phyloP scores from a whole-genome alignment of 2,113 vertebrate genomes.

The Macrotus californicus region DNA sequence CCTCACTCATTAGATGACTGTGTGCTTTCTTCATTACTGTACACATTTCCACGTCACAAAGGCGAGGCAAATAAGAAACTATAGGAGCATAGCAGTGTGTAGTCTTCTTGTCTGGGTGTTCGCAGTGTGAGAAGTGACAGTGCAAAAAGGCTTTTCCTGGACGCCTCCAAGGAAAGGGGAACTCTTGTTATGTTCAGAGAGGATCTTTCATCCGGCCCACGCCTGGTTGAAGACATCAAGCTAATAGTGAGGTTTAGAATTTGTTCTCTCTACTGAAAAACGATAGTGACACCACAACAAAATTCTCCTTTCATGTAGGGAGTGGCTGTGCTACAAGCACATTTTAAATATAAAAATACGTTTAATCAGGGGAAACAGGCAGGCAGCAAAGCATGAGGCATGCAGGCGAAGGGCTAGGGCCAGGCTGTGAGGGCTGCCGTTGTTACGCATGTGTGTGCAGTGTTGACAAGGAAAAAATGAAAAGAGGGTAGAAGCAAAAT shows the following conservation, averaged over 20 bases:
- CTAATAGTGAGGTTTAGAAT: neutral
- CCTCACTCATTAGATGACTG: neutral
- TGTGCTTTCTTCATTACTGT: neutral
- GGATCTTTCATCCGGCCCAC: neutral
- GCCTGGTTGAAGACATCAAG: neutral
- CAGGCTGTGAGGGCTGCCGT: neutral
- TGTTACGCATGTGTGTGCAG: neutral
- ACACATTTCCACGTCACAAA: neutral
- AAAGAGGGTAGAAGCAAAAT: constrained; percentile 5
- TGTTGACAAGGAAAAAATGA: neutral
- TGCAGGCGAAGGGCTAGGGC: neutral
- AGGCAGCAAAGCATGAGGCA: neutral
- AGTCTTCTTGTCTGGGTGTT: neutral
- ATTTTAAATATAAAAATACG: constrained; percentile 39
- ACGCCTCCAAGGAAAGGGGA: neutral
- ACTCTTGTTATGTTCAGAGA: neutral
- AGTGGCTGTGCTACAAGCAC: neutral
- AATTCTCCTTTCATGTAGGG: neutral
- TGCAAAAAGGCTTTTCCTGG: neutral
- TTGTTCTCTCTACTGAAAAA: neutral
- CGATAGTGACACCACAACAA: neutral
- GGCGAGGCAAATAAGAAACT: neutral
- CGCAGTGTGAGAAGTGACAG: neutral
- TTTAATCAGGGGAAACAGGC: neutral
- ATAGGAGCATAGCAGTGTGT: neutral